Percentiles rank a stretch among this genome's conserved stretches.
These are phyloP conservation scores for Atrina japonica DNA, from an alignment of 2,888 invertebrate species.

Conservation along the genomic window DNA sequence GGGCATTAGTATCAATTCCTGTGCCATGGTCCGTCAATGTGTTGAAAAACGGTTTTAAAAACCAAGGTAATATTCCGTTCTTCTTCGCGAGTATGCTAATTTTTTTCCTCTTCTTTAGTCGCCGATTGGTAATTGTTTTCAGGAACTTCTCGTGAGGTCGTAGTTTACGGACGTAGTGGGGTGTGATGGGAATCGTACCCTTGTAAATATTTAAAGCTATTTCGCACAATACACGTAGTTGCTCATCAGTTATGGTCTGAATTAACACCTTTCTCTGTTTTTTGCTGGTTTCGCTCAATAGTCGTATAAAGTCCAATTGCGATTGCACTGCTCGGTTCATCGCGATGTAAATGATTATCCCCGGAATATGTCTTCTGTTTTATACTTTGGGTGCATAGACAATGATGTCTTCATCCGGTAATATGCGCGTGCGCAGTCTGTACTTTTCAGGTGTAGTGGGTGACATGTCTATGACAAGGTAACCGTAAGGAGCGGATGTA, in stretches of 20 bases:
- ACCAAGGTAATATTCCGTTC: neutral
- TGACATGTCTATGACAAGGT: too few relatives aligned
- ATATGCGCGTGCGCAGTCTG: slow-evolving; percentile 21
- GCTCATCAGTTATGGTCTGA: slow-evolving; percentile 15
- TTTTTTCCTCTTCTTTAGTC: neutral
- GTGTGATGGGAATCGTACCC: neutral
- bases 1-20: neutral
- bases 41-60: neutral
- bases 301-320: slow-evolving; percentile 1
- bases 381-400: neutral
- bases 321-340: slow-evolving; percentile 12
- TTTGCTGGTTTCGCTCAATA: neutral
- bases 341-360: neutral
- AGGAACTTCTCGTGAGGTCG: neutral
- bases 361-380: slow-evolving; percentile 2
- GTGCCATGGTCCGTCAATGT: slow-evolving; percentile 3
- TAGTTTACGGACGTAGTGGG: neutral
- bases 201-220: slow-evolving; percentile 21
- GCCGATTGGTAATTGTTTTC: neutral
- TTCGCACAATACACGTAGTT: slow-evolving; percentile 15
- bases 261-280: slow-evolving; percentile 25
- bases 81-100: too few relatives aligned
- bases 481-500: slow-evolving; percentile 13
- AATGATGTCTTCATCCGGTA: too few relatives aligned
- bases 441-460: slow-evolving; percentile 1